Percentiles rank a stretch among this genome's conserved stretches.
Conservation (phyloP, 2,113 vertebrate genomes). For the Chiloscyllium plagiosum region DNA sequence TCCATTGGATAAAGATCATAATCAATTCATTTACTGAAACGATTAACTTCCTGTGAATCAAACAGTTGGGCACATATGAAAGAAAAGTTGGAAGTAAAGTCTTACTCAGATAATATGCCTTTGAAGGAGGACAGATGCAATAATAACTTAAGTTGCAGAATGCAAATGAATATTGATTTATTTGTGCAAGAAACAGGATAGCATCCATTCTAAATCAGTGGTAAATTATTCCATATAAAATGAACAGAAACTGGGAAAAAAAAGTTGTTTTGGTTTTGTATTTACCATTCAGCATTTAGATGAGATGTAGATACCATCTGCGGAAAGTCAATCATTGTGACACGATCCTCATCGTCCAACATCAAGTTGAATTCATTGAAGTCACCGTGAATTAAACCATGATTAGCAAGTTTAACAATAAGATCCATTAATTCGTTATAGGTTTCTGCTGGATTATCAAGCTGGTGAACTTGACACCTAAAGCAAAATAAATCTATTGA, state of each 20-base stretch:
- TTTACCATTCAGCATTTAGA: conserved; percentile 86
- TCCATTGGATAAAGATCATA: background rate
- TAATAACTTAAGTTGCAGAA: background rate
- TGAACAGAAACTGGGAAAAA: background rate
- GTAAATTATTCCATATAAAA: background rate
- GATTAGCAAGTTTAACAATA: conserved; percentile 84
- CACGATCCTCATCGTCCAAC: conserved; percentile 76
- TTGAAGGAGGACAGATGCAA: background rate
- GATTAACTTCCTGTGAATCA: background rate
- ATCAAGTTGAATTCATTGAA: conserved; percentile 98
- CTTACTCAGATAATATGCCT: background rate
- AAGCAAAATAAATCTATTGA: conserved; percentile 38
- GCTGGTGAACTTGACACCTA: conserved; percentile 77
- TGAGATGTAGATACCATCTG: conserved; percentile 97
- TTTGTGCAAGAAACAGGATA: background rate
- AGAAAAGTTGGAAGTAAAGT: background rate
- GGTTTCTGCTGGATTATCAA: conserved; percentile 76
- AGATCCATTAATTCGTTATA: conserved; percentile 95
- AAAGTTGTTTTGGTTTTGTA: conserved; percentile 39
- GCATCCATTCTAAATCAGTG: background rate
- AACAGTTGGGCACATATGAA: background rate
- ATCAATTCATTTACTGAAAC: background rate
- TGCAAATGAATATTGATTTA: background rate
- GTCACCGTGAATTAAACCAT: conserved; percentile 93
- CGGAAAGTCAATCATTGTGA: conserved; percentile 96